These are phyloP conservation scores for Mayetiola destructor DNA, from an alignment of 2,888 invertebrate genomes.

Conservation along the genomic window DNA sequence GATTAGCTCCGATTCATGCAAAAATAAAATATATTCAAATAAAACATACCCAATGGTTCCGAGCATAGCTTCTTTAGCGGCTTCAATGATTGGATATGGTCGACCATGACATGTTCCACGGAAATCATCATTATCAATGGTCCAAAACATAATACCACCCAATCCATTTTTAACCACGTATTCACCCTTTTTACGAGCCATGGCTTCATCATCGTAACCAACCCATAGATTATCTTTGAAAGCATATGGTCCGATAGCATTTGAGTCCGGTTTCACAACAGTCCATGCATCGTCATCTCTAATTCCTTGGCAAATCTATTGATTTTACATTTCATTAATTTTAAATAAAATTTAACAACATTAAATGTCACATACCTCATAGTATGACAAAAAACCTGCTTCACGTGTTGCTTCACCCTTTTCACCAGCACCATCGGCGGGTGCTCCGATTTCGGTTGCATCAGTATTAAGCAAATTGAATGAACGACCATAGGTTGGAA, in stretches of 20 bases:
- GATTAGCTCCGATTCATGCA: neutral
- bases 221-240: slow-evolving; percentile 83
- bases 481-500: slow-evolving; percentile 80
- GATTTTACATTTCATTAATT: neutral
- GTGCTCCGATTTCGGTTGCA: slow-evolving; percentile 70
- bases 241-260: slow-evolving; percentile 82
- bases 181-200: slow-evolving; percentile 66
- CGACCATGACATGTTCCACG: slow-evolving; percentile 75
- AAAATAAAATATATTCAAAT: slow-evolving; percentile 1
- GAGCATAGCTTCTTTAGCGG: slow-evolving; percentile 68
- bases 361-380: slow-evolving; percentile 48
- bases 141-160: slow-evolving; percentile 53
- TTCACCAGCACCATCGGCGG: slow-evolving; percentile 79
- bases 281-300: slow-evolving; percentile 61
- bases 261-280: slow-evolving; percentile 63
- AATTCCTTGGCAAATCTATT: slow-evolving; percentile 77
- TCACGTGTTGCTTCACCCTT: slow-evolving; percentile 84
- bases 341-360: neutral
- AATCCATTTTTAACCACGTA: slow-evolving; percentile 72
- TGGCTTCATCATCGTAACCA: slow-evolving; percentile 77
- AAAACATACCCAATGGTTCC: slow-evolving; percentile 44
- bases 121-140: slow-evolving; percentile 89
- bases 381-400: slow-evolving; percentile 84
- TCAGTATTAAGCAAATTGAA: slow-evolving; percentile 79
- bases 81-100: slow-evolving; percentile 81